Conservation (phyloP, 1,140 invertebrate species). For the Drosophila neocordata region DNA sequence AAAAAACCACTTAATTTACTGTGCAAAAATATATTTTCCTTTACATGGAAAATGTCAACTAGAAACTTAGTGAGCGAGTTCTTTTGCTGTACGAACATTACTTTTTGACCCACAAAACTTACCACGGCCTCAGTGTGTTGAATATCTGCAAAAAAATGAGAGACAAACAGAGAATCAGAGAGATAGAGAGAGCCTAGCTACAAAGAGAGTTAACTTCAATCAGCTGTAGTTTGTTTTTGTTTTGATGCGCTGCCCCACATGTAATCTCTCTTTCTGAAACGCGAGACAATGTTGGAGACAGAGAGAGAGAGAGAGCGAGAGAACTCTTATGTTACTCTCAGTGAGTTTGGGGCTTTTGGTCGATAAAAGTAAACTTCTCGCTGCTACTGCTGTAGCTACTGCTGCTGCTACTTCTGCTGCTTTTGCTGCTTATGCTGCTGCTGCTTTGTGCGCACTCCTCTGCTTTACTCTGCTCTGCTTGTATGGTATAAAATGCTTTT, state of each 20-base stretch:
- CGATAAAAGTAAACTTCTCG: conserved; percentile 65
- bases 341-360: conserved; percentile 68
- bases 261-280: conserved; percentile 13
- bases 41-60: conserved; percentile 7
- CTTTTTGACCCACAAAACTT: conserved; percentile 5
- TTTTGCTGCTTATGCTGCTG: conserved; percentile 14
- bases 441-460: neutral
- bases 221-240: conserved; percentile 79
- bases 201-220: conserved; percentile 52
- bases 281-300: neutral
- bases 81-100: neutral
- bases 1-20: conserved; percentile 9
- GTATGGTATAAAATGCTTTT: conserved; percentile 82
- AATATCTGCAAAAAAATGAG: neutral
- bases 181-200: neutral
- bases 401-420: conserved; percentile 6
- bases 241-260: conserved; percentile 56
- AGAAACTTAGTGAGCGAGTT: conserved; percentile 3
- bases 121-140: conserved; percentile 2
- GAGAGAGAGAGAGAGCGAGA: neutral
- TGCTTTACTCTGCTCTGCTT: conserved; percentile 13
- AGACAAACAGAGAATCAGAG: neutral
- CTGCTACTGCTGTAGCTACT: conserved; percentile 20
- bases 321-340: conserved; percentile 12
- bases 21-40: conserved; percentile 9